Conservation (phyloP, 2,888 invertebrate genomes). For the Sthenelais limicola region DNA sequence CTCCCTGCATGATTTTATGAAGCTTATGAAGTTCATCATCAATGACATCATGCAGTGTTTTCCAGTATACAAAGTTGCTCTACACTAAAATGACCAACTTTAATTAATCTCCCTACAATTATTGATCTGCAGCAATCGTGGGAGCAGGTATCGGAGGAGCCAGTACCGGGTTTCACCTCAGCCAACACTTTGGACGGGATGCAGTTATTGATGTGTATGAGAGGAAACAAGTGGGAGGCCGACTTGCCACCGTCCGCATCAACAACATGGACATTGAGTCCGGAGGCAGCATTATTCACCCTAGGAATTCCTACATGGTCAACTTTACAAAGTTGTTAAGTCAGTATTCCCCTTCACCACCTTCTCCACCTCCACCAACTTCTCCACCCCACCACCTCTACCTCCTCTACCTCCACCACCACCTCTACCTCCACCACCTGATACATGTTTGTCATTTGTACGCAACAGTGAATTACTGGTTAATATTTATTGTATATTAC, state of each 20-base stretch:
- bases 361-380: neutral
- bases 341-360: constrained; percentile 57
- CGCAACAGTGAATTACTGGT: too few relatives aligned
- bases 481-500: too few relatives aligned
- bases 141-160: constrained; percentile 79
- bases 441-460: too few relatives aligned
- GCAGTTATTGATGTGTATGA: constrained; percentile 77
- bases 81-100: too few relatives aligned
- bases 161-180: constrained; percentile 76
- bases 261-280: constrained; percentile 75
- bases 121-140: constrained; percentile 74
- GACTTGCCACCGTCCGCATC: constrained; percentile 75
- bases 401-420: too few relatives aligned
- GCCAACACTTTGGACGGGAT: constrained; percentile 72
- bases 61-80: too few relatives aligned
- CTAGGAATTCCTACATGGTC: constrained; percentile 76
- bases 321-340: constrained; percentile 75
- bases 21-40: too few relatives aligned
- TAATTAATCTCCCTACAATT: too few relatives aligned
- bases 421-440: too few relatives aligned
- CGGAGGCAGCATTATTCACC: constrained; percentile 78
- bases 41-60: too few relatives aligned
- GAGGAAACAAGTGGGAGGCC: constrained; percentile 75
- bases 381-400: neutral
- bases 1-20: too few relatives aligned